These are phyloP conservation scores for Mythimna vitellina DNA, from an alignment of 2,888 invertebrate genomes.

Conservation along the genomic window DNA sequence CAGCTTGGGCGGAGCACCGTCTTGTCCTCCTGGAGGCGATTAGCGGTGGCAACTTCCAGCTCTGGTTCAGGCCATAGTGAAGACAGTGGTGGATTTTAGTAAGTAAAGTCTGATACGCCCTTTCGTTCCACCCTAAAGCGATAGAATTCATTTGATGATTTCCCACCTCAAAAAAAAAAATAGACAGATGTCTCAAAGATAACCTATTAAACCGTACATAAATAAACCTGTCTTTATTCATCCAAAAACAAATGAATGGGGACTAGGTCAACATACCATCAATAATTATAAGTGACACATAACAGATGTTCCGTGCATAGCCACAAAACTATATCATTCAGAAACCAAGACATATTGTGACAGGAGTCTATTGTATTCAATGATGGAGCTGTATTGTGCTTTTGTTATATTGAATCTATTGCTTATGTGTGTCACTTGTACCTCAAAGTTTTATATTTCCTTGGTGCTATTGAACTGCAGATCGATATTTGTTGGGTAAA, in stretches of 20 bases:
- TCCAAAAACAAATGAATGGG: slow-evolving; percentile 5
- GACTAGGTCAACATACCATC: slow-evolving; percentile 6
- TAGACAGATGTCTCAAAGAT: not conserved
- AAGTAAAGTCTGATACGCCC: too few species aligned
- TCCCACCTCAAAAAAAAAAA: not conserved
- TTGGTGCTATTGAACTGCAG: not conserved
- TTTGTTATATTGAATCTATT: slow-evolving; percentile 25
- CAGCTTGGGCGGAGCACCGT: too few species aligned
- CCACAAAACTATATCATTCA: slow-evolving; percentile 14
- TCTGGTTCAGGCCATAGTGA: too few species aligned
- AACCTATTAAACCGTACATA: not conserved
- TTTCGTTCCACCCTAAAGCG: too few species aligned
- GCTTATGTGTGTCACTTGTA: not conserved
- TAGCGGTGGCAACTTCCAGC: too few species aligned
- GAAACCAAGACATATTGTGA: slow-evolving; percentile 44
- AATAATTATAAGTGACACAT: not conserved
- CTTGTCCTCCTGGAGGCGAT: too few species aligned
- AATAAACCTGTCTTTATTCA: not conserved
- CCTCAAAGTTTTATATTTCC: not conserved
- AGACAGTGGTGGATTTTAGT: too few species aligned
- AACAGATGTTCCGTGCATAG: slow-evolving; percentile 13
- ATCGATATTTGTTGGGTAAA: slow-evolving; percentile 23
- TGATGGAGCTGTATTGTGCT: slow-evolving; percentile 7
- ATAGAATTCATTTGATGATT: not conserved
- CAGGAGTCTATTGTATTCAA: slow-evolving; percentile 37